Conservation (phyloP, 35 echinoderm and acorn worm species). For the Ophiothrix spiculata region DNA sequence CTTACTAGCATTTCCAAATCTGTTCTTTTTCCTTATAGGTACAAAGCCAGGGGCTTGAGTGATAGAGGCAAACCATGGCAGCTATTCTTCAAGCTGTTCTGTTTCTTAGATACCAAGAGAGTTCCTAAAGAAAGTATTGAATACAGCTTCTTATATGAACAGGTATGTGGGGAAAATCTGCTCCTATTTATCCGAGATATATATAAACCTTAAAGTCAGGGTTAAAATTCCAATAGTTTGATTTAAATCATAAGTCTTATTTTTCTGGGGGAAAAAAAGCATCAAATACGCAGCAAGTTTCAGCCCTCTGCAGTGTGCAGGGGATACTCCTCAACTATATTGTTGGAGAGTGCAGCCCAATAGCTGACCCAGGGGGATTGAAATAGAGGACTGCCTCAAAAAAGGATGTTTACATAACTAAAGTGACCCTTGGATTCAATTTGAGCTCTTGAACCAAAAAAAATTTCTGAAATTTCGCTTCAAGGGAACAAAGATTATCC, state of each 20-base stretch:
- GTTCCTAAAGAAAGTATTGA: constrained; percentile 75
- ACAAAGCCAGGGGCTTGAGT: constrained; percentile 73
- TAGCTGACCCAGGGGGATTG: too few relatives aligned
- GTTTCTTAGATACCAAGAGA: constrained; percentile 89
- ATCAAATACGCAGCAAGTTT: neutral
- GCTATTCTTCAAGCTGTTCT: constrained; percentile 96
- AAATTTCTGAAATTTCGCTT: too few relatives aligned
- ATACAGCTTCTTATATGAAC: constrained; percentile 97
- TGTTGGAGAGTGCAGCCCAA: too few relatives aligned
- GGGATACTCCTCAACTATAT: too few relatives aligned
- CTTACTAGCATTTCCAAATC: too few relatives aligned
- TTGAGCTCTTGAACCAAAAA: too few relatives aligned
- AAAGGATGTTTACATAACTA: too few relatives aligned
- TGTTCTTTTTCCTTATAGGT: constrained; percentile 26
- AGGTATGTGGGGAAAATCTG: too few relatives aligned
- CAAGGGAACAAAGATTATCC: too few relatives aligned
- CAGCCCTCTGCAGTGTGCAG: neutral
- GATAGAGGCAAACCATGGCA: constrained; percentile 89
- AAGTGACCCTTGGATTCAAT: too few relatives aligned
- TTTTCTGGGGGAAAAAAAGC: neutral
- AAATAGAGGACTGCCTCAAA: too few relatives aligned
- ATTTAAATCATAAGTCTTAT: neutral
- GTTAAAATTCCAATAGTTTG: neutral
- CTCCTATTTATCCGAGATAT: neutral
- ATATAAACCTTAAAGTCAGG: neutral